phyloP scores from a whole-genome alignment of 2,888 invertebrate species.

The Carcina quercana region DNA sequence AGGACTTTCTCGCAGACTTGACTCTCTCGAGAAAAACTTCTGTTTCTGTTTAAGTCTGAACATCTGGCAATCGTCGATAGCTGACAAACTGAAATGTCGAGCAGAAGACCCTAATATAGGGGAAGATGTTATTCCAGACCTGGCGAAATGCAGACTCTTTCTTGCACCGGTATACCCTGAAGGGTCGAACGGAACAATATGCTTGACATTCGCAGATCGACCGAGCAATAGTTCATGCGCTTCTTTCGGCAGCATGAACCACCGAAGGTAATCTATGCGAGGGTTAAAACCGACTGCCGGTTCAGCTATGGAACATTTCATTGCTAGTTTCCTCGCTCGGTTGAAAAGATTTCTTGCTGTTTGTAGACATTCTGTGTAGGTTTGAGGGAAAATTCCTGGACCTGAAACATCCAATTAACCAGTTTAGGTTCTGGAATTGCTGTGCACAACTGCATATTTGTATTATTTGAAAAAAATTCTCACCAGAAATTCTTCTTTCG shows the following conservation, averaged over 20 bases:
- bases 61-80: constrained; percentile 75
- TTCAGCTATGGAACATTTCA: constrained; percentile 82
- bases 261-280: constrained; percentile 81
- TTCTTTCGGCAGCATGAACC: constrained; percentile 94
- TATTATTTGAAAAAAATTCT: constrained; percentile 14
- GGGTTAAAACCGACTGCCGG: constrained; percentile 82
- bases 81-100: constrained; percentile 81
- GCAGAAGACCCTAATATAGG: constrained; percentile 73
- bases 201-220: constrained; percentile 84
- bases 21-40: constrained; percentile 57
- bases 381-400: constrained; percentile 82
- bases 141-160: constrained; percentile 51
- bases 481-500: constrained; percentile 79
- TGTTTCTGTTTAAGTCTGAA: constrained; percentile 61
- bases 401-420: constrained; percentile 45
- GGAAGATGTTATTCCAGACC: constrained; percentile 56
- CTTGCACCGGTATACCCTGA: constrained; percentile 71
- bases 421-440: neutral
- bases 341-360: constrained; percentile 86
- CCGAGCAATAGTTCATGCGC: constrained; percentile 84
- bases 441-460: neutral
- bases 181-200: constrained; percentile 84
- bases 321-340: constrained; percentile 83
- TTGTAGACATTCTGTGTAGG: constrained; percentile 83
- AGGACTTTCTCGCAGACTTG: constrained; percentile 56